These are phyloP conservation scores for Tetrax tetrax DNA, from an alignment of 2,113 vertebrate genomes.

Conservation along the genomic window DNA sequence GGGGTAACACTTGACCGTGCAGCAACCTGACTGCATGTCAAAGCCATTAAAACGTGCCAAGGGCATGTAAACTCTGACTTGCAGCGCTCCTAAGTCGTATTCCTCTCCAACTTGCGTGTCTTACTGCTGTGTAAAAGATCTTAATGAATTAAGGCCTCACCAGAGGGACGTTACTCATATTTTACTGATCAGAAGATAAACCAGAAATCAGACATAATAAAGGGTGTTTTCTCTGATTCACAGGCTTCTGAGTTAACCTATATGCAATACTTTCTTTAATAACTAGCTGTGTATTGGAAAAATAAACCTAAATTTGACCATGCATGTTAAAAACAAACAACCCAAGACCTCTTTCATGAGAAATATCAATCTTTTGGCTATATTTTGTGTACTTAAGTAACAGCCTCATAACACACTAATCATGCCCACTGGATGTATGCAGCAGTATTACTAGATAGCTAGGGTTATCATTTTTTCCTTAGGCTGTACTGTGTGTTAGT, in stretches of 20 bases:
- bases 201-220: neutral
- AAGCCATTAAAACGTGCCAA: neutral
- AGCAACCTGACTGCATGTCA: neutral
- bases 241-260: neutral
- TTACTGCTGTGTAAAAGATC: neutral
- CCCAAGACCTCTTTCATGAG: neutral
- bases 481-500: neutral
- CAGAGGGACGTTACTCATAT: neutral
- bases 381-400: neutral
- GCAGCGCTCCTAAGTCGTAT: accelerated
- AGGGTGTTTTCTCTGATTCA: neutral
- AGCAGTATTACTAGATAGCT: neutral
- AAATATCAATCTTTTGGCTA: neutral
- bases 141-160: neutral
- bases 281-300: neutral
- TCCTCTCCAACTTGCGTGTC: neutral
- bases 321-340: neutral
- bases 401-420: neutral
- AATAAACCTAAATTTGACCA: neutral
- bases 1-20: accelerated
- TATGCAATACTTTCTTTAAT: neutral
- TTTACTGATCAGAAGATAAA: neutral
- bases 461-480: neutral
- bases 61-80: neutral
- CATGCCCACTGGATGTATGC: neutral